Evolutionary conservation across 2,888 invertebrate species (phyloP).

Genomic region (Nomada hirtipes): DNA sequence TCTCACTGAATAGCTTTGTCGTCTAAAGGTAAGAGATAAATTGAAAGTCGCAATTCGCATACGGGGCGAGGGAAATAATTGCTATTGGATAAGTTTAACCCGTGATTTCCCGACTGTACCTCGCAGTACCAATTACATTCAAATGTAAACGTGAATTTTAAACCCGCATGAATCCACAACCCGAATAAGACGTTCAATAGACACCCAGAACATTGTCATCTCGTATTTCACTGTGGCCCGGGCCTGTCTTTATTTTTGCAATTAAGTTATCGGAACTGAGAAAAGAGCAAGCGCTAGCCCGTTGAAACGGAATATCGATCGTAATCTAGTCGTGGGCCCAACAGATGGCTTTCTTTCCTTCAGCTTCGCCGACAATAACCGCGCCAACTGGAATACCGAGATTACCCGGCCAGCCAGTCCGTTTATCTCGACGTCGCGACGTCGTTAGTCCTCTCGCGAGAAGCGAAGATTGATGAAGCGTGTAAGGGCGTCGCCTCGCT

Average conservation of each 20-base stretch:
- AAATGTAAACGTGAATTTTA: too few species aligned
- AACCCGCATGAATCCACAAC: too few species aligned
- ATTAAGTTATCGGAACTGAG: too few species aligned
- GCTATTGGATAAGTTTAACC: too few species aligned
- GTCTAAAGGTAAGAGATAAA: not conserved
- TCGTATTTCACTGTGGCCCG: not conserved
- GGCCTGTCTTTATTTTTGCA: too few species aligned
- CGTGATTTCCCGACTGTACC: too few species aligned
- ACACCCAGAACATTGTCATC: not conserved
- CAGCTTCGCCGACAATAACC: constrained; percentile 59
- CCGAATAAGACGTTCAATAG: not conserved
- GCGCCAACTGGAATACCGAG: constrained; percentile 63
- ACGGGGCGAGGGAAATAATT: too few species aligned
- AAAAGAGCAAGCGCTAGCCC: not conserved
- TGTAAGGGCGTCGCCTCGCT: constrained; percentile 60
- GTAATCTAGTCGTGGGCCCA: constrained; percentile 21
- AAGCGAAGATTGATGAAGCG: constrained; percentile 72
- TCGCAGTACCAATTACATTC: too few species aligned
- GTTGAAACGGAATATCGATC: constrained; percentile 18
- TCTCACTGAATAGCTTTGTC: too few species aligned
- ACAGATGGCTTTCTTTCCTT: constrained; percentile 32
- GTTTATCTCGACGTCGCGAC: constrained; percentile 67
- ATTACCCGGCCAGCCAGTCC: constrained; percentile 60
- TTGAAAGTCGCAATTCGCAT: too few species aligned
- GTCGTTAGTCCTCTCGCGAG: constrained; percentile 71